Evolutionary conservation across 2,797 vertebrate genomes (phyloP), one percentile per base, ranked within the genome.

Genomic region (Graptemys geographica): DNA sequence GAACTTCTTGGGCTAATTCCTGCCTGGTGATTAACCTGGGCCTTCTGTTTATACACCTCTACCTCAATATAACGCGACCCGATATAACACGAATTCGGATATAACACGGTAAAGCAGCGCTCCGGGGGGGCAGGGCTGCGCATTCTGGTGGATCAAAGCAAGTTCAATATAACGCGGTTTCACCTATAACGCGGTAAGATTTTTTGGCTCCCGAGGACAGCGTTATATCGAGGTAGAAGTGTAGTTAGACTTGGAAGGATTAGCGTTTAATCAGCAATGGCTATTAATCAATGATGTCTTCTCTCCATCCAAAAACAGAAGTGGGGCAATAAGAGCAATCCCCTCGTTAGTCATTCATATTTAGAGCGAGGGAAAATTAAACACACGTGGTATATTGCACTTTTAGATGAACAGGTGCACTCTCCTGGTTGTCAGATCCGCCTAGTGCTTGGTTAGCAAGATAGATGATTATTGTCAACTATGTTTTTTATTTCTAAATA

Each of bases 11-110:
- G 97, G 96, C 96, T 95, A 56, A 94, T 96, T 90, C 84, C 84
- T 94, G 3, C n/a, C 65, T 81, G 57, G 83, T 90, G 96, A 89
- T 90, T 93, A 93, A 96, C 96, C 96, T 97, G 74, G 88, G 84
- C 88, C 59, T 85, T 90, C 82, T 96, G 33, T 69, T 72, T 21
- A 41, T 11, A 44, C 44, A 44, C 44, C 44, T 44, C 44, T 44
- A 44, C 44, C 44, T 44, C 44, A 44, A 44, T 44, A 44, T 44
- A 44, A 44, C 8, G 8, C 8, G 44, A 44, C 44, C 7, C 44
- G 44, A 44, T 44, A 8, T 44, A 44, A 44, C 44, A 44, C 7
- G 44, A 44, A 44, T 44, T 44, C 5, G 8, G 44, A 44, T 44
- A 44, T 44, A 44, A 44, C 8, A 44, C 44, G 8, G 44, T 44